Conservation (phyloP, 1,140 invertebrate genomes). For the Brachystomella parvula region DNA sequence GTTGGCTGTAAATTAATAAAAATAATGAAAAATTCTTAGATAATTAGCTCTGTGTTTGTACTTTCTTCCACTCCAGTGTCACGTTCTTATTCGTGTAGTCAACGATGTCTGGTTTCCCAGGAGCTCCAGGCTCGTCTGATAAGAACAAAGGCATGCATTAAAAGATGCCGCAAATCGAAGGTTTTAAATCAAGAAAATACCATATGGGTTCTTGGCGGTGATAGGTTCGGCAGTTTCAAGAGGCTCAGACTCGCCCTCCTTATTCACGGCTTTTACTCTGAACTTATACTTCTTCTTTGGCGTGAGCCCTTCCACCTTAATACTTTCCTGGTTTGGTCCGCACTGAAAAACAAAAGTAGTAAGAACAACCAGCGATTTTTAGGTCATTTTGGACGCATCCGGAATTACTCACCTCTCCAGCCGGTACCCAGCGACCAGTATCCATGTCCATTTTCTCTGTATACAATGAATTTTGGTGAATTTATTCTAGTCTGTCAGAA, state of each 20-base stretch:
- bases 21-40: not conserved
- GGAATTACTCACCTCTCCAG: slow-evolving; percentile 62
- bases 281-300: slow-evolving; percentile 98
- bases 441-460: slow-evolving; percentile 86
- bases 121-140: slow-evolving; percentile 72
- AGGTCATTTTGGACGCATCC: slow-evolving; percentile 19
- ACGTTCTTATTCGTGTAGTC: slow-evolving; percentile 91
- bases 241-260: slow-evolving; percentile 95
- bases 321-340: slow-evolving; percentile 68
- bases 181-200: slow-evolving; percentile 45
- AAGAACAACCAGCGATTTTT: too few relatives aligned
- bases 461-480: not conserved
- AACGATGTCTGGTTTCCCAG: slow-evolving; percentile 80
- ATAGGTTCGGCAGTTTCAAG: slow-evolving; percentile 81
- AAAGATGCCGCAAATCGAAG: not conserved
- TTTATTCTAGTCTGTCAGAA: not conserved
- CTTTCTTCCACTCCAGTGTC: slow-evolving; percentile 75
- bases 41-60: not conserved
- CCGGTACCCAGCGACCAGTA: slow-evolving; percentile 82
- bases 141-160: slow-evolving; percentile 18
- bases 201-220: slow-evolving; percentile 91
- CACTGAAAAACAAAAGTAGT: slow-evolving; percentile 38
- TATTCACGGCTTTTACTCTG: slow-evolving; percentile 94
- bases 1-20: slow-evolving; percentile 49
- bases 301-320: slow-evolving; percentile 83